Base-by-base conservation (phyloP, 1,140 invertebrate genomes). In the Ceratoteleas bidentatus region DNA sequence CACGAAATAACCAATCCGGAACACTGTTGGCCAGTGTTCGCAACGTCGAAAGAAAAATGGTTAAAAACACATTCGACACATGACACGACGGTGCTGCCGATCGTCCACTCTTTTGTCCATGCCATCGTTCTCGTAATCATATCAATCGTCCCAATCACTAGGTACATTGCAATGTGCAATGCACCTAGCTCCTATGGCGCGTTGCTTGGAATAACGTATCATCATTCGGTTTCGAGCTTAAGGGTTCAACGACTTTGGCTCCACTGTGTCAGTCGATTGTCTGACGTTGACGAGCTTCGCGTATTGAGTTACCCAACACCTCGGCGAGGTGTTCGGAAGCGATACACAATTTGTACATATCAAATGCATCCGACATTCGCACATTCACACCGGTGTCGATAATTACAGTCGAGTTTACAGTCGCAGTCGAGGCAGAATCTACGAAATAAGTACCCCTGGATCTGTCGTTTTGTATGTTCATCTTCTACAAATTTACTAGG, bases 181-280 rank as follows among this genome's bases (percentile, higher is more conserved):
- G 68, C 36, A 74, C 81, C 36, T 52, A 40, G 69, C 36, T 77
- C 81, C 36, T 52, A 34, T 74, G 66, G 14, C 64, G 36, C 52
- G 62, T 75, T 81, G 75, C 52, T 85, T 53, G 45, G 36, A 83
- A 81, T 60, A 76, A 73, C 77, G 47, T 80, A 79, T 76, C 60
- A 81, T 68, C 40, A 45, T 73, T 70, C 10, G 38, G 40, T 54
- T 69, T 77, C 53, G 56, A 72, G 45, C 57, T 73, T 54, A 76
- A 58, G 64, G 56, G 64, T 74, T 73, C 33, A 80, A 68, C 24
- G 69, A 62, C 64, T 57, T 61, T 33, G 13, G 9, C 54, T 32
- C 34, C 53, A 49, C 5, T 54, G 13, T 50, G 69, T 69, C 56
- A 69, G 34, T 57, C 50, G 45, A 15, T 57, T 66, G 56, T 62